Evolutionary conservation across 2,888 invertebrate species (phyloP).

Genomic region (Cerceris ruficornis): DNA sequence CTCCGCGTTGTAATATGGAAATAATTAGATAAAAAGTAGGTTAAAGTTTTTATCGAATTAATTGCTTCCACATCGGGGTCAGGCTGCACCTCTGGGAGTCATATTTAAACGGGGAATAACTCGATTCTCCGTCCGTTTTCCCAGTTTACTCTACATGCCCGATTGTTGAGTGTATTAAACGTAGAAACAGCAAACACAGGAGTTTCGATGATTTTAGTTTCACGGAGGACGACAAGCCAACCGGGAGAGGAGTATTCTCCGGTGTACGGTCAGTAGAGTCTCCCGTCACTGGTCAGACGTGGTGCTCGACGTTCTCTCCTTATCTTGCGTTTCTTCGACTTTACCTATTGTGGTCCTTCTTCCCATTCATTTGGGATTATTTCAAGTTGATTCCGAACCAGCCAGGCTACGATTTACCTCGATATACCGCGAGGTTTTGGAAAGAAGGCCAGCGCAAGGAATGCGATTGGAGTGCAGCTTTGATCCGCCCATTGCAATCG

Average conservation of each 20-base stretch:
- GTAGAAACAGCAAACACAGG: not conserved
- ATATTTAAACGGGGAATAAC: slow-evolving; percentile 11
- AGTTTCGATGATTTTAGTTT: not conserved
- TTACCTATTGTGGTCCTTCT: too few species aligned
- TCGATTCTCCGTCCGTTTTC: slow-evolving; percentile 1
- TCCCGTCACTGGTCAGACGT: not conserved
- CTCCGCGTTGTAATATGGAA: slow-evolving; percentile 10
- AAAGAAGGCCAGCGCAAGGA: too few species aligned
- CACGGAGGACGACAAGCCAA: not conserved
- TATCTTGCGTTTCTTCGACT: too few species aligned
- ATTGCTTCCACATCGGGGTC: slow-evolving; percentile 17
- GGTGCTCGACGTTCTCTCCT: not conserved
- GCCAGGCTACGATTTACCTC: too few species aligned
- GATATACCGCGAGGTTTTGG: too few species aligned
- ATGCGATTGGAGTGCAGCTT: too few species aligned
- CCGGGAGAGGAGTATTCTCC: too few species aligned
- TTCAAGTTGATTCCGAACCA: too few species aligned
- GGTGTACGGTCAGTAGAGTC: not conserved
- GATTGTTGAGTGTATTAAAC: not conserved
- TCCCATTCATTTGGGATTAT: too few species aligned
- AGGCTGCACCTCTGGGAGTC: not conserved
- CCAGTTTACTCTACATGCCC: not conserved
- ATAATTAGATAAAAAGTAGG: slow-evolving; percentile 31
- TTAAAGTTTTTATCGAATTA: slow-evolving; percentile 27
- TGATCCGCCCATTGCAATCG: too few species aligned